A percentile compares a stretch with the other conserved stretches of the same genome.
Conservation (phyloP, 2,113 vertebrate species). For the Thomomys bottae region DNA sequence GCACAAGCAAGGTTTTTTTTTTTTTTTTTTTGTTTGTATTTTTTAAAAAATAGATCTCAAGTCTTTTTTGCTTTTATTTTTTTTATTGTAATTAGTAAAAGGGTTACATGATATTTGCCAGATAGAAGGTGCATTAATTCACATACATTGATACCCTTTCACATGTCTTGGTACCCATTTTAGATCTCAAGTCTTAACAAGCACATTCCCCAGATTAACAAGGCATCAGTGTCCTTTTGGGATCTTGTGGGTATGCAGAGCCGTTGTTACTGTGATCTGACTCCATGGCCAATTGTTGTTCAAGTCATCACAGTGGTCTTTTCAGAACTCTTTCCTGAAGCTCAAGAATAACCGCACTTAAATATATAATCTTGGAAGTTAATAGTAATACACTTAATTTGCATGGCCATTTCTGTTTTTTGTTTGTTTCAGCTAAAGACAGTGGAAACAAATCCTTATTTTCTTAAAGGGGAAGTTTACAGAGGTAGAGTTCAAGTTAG, state of each 20-base stretch:
- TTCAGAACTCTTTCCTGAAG: slow-evolving; percentile 37
- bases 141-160: no score
- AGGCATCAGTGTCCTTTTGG: background rate
- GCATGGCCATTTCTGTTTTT: background rate
- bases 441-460: slow-evolving; percentile 19
- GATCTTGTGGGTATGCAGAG: slow-evolving; percentile 23
- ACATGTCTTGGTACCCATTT: no score
- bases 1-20: slow-evolving; percentile 47
- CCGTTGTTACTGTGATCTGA: no score
- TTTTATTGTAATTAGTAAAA: no score
- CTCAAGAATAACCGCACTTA: background rate
- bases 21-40: no score
- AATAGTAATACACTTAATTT: slow-evolving; percentile 16
- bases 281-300: no score
- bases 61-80: no score
- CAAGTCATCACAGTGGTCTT: background rate
- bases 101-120: no score
- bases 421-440: background rate
- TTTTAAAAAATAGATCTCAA: no score
- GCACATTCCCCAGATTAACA: slow-evolving; percentile 49
- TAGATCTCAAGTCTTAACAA: no score
- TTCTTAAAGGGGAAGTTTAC: slow-evolving; percentile 17
- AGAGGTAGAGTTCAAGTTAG: background rate
- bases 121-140: no score
- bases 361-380: slow-evolving; percentile 12